A percentile compares a stretch with the other conserved stretches of the same genome.
phyloP scores from a whole-genome alignment of 2,113 vertebrate genomes.

The Calidris pugnax region DNA sequence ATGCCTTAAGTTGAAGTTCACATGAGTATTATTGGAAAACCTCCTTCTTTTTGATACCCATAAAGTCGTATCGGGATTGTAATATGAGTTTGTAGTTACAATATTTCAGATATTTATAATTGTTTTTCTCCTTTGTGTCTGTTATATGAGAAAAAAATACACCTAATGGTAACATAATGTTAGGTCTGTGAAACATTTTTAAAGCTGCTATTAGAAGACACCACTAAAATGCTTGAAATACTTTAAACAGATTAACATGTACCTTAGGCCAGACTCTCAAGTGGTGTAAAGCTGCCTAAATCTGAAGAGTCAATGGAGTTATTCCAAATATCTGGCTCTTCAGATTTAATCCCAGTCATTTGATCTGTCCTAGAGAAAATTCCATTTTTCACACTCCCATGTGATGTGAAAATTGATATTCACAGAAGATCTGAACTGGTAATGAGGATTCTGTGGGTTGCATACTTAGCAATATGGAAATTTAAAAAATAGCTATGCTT shows the following conservation, averaged over 20 bases:
- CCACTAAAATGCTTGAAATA: neutral
- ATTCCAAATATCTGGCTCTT: neutral
- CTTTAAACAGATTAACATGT: neutral
- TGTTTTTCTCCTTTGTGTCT: neutral
- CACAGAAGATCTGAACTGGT: neutral
- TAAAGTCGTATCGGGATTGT: neutral
- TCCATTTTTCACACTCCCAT: neutral
- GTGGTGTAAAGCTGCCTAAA: neutral
- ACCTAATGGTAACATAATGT: neutral
- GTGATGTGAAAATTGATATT: neutral
- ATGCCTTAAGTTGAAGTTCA: neutral
- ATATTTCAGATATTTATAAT: neutral
- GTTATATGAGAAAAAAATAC: neutral
- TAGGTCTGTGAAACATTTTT: neutral
- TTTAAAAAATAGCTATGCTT: neutral
- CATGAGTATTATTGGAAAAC: neutral
- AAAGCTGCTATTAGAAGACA: neutral
- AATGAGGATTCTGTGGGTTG: neutral
- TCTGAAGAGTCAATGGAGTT: neutral
- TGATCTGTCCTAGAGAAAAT: constrained; percentile 4
- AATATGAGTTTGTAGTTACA: neutral
- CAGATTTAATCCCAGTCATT: neutral
- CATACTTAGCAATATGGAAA: neutral
- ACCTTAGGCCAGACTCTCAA: neutral
- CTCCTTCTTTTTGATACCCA: neutral